Conservation (phyloP, 1,140 invertebrate genomes). For the Tetramorium alpestre region DNA sequence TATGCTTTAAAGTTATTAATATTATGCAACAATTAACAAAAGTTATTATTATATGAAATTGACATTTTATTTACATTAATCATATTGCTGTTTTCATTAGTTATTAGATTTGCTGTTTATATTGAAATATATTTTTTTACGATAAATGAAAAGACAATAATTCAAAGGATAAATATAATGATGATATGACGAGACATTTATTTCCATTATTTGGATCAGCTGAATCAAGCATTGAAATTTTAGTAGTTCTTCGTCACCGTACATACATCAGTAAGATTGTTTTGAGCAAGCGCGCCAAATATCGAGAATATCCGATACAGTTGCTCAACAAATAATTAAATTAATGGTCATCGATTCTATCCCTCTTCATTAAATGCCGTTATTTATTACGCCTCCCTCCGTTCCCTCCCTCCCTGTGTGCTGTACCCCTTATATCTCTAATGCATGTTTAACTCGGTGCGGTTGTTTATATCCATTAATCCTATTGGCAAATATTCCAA, state of each 20-base stretch:
- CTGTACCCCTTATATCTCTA: constrained; percentile 13
- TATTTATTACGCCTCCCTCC: constrained; percentile 27
- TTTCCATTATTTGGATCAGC: constrained; percentile 4
- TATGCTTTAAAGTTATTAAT: background rate
- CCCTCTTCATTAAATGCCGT: constrained; percentile 39
- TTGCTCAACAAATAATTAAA: constrained; percentile 23
- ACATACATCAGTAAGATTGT: background rate
- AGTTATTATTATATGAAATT: background rate
- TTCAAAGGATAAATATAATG: background rate
- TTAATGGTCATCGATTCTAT: constrained; percentile 36
- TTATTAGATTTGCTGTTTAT: background rate
- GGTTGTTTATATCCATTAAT: constrained; percentile 58
- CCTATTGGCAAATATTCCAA: constrained; percentile 31
- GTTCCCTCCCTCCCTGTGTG: background rate
- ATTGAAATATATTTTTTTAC: background rate
- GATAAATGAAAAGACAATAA: background rate
- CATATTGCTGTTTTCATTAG: background rate
- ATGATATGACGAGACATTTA: background rate
- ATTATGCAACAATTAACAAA: background rate
- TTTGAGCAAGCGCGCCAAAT: background rate
- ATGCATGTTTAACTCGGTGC: constrained; percentile 46
- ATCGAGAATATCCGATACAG: background rate
- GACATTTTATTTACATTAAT: background rate
- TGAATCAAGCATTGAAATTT: constrained; percentile 13
- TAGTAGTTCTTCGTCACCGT: background rate